Base-by-base conservation (phyloP, 2,797 vertebrate genomes). In the Rallus crepitans region DNA sequence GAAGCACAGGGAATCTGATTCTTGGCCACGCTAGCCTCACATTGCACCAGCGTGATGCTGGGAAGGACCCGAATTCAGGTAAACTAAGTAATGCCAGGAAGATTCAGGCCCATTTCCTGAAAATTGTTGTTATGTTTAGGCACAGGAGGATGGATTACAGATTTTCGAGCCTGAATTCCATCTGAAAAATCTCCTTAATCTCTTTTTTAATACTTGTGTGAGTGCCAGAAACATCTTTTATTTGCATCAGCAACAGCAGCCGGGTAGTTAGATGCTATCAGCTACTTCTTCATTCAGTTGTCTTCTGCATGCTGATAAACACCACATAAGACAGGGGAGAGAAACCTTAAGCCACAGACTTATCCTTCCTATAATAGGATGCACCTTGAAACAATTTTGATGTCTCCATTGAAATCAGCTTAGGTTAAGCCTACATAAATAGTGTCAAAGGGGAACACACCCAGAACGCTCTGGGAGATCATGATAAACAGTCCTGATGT, bases 401-500 rank as follows among this genome's bases (percentile, higher is more conserved):
- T 91, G 93, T 96, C 96, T 97, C 95, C 94, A 92, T 97, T 93
- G 96, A 96, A 97, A 95, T 96, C 83, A 92, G 84, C 72, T 97
- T 90, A 97, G 86, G 95, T 93, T 95, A 97, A 97, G 88, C 86
- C 92, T 93, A 89, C 91, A 93, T 95, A 98, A 97, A 94, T 87
- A 91, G 94, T 95, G 97, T 97, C 95, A 90, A 94, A 97, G 95
- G 96, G 77, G 92, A 97, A 92, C 94, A 95, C 92, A 91, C 94
- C 97, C 97, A 94, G 96, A 96, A 96, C 90, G 17, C 83, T 91
- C 95, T 89, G 93, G 95, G 97, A 97, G 96, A 96, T 93, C 93
- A 87, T 90, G 97, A 97, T 97, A 97, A 98, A 98, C 96, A 96
- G 90, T 95, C 81, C 81, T 96, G 96, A 98, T 97, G 95, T 92